phyloP scores from a whole-genome alignment of 1,140 invertebrate species.

The Penaeus vannamei region DNA sequence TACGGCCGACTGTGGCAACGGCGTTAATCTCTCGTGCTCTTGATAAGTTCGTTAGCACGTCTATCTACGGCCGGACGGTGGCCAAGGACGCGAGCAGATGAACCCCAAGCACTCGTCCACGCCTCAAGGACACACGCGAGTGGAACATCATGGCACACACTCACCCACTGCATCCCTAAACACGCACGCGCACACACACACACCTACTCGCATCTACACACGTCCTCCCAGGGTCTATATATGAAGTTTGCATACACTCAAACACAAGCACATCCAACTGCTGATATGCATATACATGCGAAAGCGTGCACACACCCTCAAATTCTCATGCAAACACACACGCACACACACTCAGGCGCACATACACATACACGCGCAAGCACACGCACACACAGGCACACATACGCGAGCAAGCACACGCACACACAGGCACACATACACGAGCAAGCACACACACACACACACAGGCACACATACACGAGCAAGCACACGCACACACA shows the following conservation, averaged over 20 bases:
- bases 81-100: too few species aligned
- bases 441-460: neutral
- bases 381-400: neutral
- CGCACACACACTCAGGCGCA: neutral
- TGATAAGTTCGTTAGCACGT: too few species aligned
- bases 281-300: neutral
- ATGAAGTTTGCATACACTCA: too few species aligned
- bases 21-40: too few species aligned
- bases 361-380: neutral
- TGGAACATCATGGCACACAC: too few species aligned
- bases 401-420: neutral
- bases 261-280: too few species aligned
- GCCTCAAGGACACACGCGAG: too few species aligned
- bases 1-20: too few species aligned
- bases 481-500: neutral
- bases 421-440: too few species aligned
- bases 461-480: neutral
- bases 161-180: neutral
- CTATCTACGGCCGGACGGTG: too few species aligned
- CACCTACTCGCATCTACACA: neutral
- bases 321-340: neutral
- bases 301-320: neutral
- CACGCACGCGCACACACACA: neutral
- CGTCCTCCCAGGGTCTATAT: too few species aligned
- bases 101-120: too few species aligned